phyloP scores from a whole-genome alignment of 1,140 invertebrate species.

The Tyrophagus putrescentiae region DNA sequence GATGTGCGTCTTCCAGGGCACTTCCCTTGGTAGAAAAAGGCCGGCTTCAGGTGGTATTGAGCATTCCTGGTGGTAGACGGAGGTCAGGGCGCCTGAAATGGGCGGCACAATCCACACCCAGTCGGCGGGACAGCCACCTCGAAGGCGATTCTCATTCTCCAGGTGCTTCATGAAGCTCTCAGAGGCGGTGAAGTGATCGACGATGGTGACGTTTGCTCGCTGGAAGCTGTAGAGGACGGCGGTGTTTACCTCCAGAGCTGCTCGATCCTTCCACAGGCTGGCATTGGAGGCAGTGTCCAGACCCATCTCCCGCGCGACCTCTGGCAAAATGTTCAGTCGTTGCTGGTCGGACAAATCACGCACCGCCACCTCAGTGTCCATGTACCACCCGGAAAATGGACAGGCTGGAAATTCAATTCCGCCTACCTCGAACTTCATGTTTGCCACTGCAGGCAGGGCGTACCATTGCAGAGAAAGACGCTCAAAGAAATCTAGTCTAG shows the following conservation, averaged over 20 bases:
- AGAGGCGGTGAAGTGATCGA: constrained; percentile 84
- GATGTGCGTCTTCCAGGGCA: constrained; percentile 73
- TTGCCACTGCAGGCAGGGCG: constrained; percentile 64
- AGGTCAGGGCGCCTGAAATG: constrained; percentile 68
- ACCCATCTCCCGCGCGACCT: constrained; percentile 72
- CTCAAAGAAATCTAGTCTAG: constrained; percentile 75
- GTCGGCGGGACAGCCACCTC: constrained; percentile 83
- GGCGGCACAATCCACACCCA: constrained; percentile 96
- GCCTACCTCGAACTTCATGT: constrained; percentile 84
- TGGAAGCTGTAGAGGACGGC: constrained; percentile 78
- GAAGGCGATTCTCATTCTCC: constrained; percentile 72
- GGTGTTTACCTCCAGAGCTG: constrained; percentile 72
- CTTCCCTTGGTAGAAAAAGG: constrained; percentile 79
- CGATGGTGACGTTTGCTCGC: constrained; percentile 71
- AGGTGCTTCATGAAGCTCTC: constrained; percentile 91
- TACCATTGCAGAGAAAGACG: constrained; percentile 77
- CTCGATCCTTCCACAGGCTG: constrained; percentile 81
- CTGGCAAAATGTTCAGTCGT: constrained; percentile 74
- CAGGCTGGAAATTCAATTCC: constrained; percentile 80
- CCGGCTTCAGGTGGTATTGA: constrained; percentile 74
- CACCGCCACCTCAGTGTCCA: constrained; percentile 86
- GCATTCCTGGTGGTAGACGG: constrained; percentile 92
- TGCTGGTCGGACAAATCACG: constrained; percentile 72
- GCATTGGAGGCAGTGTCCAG: constrained; percentile 65
- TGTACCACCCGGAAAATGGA: constrained; percentile 94